phyloP scores from a whole-genome alignment of 2,888 invertebrate species.

The Epirrhoe tristata region DNA sequence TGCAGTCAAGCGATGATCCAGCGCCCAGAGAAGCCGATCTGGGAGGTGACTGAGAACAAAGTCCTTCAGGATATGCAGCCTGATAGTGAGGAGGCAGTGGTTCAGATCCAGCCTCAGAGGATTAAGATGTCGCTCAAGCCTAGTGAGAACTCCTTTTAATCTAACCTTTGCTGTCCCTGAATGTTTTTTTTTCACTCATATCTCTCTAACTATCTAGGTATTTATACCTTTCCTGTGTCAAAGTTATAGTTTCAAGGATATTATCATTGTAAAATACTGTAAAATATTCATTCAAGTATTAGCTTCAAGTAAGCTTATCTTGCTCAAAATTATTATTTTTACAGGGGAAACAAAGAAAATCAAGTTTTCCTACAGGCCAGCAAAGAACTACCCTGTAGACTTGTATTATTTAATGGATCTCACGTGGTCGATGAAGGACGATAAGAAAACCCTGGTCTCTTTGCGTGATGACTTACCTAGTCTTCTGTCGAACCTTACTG shows the following conservation, averaged over 20 bases:
- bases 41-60: conserved; percentile 70
- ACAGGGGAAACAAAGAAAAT: conserved; percentile 86
- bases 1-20: conserved; percentile 75
- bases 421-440: conserved; percentile 95
- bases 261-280: too few relatives aligned
- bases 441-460: conserved; percentile 91
- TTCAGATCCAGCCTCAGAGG: conserved; percentile 89
- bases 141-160: conserved; percentile 68
- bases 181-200: too few relatives aligned
- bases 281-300: background rate
- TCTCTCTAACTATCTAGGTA: too few relatives aligned
- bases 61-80: conserved; percentile 80
- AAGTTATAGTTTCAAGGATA: too few relatives aligned
- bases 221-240: too few relatives aligned
- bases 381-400: conserved; percentile 94
- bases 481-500: conserved; percentile 87
- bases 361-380: conserved; percentile 89
- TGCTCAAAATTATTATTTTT: conserved; percentile 48
- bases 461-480: conserved; percentile 86
- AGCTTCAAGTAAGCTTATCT: too few relatives aligned
- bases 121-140: conserved; percentile 86
- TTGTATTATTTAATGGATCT: conserved; percentile 96
- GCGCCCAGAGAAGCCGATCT: conserved; percentile 64
- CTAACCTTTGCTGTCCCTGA: too few relatives aligned
- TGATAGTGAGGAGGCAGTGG: conserved; percentile 73